Evolutionary conservation across 2,888 invertebrate genomes (phyloP).

Genomic region (Anaspis maculata): DNA sequence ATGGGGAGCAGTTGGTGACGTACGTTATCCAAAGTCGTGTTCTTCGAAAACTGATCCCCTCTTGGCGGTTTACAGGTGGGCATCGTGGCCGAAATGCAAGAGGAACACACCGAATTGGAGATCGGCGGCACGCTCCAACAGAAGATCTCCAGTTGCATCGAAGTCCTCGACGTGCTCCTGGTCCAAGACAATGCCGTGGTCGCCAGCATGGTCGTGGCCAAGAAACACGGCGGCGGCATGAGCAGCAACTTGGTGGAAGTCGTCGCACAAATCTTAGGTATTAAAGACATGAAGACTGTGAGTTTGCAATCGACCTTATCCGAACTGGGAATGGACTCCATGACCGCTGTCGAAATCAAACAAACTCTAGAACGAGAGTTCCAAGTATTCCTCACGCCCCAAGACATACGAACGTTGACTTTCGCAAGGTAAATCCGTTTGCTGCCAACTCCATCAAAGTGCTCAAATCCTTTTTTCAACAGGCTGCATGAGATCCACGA

Average conservation of each 20-base stretch:
- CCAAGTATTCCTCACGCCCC: conserved; percentile 74
- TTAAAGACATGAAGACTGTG: conserved; percentile 59
- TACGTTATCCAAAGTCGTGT: not conserved
- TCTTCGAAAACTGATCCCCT: not conserved
- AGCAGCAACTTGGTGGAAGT: not conserved
- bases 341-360: conserved; percentile 95
- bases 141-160: conserved; percentile 54
- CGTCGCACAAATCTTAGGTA: conserved; percentile 36
- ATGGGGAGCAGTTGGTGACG: conserved; percentile 2
- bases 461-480: not conserved
- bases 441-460: no score
- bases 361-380: conserved; percentile 83
- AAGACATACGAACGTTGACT: conserved; percentile 74
- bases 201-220: not conserved
- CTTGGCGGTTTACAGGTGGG: conserved; percentile 51
- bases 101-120: conserved; percentile 39
- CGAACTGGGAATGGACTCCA: conserved; percentile 91
- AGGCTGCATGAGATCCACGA: no score
- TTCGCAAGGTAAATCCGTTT: no score
- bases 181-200: not conserved
- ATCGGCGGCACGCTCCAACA: conserved; percentile 60
- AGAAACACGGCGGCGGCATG: not conserved
- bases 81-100: conserved; percentile 53
- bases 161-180: conserved; percentile 26
- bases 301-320: conserved; percentile 67